Conservation (phyloP, 2,113 vertebrate genomes). For the Zapornia atra region DNA sequence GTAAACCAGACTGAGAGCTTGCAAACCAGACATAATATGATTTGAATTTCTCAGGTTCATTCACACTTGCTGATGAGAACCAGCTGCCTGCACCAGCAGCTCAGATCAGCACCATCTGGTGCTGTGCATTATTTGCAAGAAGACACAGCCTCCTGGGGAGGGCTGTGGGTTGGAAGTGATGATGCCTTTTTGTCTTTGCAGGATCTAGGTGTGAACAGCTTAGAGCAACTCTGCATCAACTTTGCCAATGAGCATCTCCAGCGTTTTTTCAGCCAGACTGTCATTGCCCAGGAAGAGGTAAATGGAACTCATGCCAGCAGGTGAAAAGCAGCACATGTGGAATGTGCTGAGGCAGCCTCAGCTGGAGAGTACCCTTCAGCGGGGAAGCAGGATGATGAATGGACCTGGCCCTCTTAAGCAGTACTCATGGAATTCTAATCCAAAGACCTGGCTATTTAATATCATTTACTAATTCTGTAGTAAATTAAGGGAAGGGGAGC, state of each 20-base stretch:
- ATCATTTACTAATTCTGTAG: background rate
- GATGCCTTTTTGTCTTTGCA: slow-evolving; percentile 41
- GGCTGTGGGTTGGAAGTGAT: background rate
- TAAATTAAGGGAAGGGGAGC: background rate
- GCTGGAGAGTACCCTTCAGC: background rate
- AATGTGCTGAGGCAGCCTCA: background rate
- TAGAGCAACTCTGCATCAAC: slow-evolving; percentile 94
- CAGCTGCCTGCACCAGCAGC: background rate
- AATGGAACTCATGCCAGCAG: background rate
- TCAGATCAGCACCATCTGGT: background rate
- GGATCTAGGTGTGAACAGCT: slow-evolving; percentile 88
- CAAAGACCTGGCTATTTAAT: background rate
- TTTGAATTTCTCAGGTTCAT: background rate
- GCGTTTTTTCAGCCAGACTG: slow-evolving; percentile 80
- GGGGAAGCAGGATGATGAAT: background rate
- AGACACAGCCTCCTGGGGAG: background rate
- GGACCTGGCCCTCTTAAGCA: background rate
- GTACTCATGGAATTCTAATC: background rate
- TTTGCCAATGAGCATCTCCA: slow-evolving; percentile 90
- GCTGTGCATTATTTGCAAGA: background rate
- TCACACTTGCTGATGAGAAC: background rate
- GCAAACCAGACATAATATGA: background rate
- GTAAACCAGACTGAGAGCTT: background rate
- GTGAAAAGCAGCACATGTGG: background rate
- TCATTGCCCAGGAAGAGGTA: slow-evolving; percentile 89